Evolutionary conservation across 2,113 vertebrate genomes (phyloP), one percentile per base, ranked within the genome.

Genomic region (Colaptes auratus): DNA sequence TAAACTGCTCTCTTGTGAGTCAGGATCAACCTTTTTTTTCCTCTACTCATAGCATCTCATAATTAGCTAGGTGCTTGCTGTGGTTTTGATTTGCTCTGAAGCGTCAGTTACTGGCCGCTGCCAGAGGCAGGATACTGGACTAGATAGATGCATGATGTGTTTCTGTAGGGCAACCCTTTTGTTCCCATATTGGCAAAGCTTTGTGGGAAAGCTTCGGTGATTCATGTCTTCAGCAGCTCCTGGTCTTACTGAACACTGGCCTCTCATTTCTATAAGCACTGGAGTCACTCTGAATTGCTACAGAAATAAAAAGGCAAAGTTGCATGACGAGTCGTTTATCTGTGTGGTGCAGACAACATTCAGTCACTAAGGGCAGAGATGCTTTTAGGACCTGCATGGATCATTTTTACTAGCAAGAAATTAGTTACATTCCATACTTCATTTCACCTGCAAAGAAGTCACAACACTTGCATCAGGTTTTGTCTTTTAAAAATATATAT

Each of bases 1-100:
- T 92, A 96, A 96, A 95, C 95, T 96, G 94, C 83, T 96, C 94
- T 97, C 93, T 72, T 96, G 79, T 96, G 94, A 96, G 90, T 96
- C 95, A 97, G 82, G 94, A 95, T 85, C 91, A 95, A 88, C 76
- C 64, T 69, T 87, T 92, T 86, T 56, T 91, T 82, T 52, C 69
- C 88, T 88, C 73, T 88, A 72, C 0, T 0, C 82, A 59, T 70
- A 31, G 24, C 89, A 77, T 92, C 84, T 91, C 89, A 53, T 90
- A 96, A 95, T 96, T 91, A 96, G 70, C n/a, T 71, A 94, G 92
- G 82, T 94, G 82, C 92, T 94, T 74, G 80, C 93, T 84, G 95
- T 74, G 95, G 93, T 95, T 96, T 95, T 92, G 88, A 93, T 91
- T 88, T 93, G 80, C 85, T 95, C 93, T 82, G 92, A 90, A 96